Conservation (phyloP, 2,888 invertebrate species). For the Trachelus tabidus region DNA sequence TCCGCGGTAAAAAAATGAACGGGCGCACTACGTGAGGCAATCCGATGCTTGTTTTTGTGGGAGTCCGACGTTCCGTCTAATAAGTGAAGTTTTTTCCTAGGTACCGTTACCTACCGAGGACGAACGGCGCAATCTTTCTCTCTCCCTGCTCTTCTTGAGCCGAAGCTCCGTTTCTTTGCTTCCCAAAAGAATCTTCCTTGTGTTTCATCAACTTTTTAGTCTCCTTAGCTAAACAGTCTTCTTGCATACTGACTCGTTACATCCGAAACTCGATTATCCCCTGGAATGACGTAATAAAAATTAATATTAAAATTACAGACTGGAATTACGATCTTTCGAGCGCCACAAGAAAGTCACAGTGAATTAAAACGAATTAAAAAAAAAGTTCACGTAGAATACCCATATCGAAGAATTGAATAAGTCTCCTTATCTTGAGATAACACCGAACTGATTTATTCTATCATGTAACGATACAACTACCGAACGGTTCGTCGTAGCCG, state of each 20-base stretch:
- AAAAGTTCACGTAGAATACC: not conserved
- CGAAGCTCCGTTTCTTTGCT: not conserved
- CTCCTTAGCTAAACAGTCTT: not conserved
- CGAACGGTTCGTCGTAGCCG: not conserved
- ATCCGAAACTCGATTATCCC: too few relatives aligned
- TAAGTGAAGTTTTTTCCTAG: conserved; percentile 39
- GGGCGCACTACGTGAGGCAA: conserved; percentile 43
- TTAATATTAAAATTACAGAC: not conserved
- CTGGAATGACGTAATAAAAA: not conserved
- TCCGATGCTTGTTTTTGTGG: conserved; percentile 45
- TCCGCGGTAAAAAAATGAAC: conserved; percentile 13
- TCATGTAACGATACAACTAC: not conserved
- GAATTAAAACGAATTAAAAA: not conserved
- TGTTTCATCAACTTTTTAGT: not conserved
- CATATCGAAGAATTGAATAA: not conserved
- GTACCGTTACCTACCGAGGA: conserved; percentile 2
- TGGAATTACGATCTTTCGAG: not conserved
- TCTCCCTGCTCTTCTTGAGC: not conserved
- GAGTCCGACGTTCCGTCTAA: conserved; percentile 45
- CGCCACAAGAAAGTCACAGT: not conserved
- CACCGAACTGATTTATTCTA: not conserved
- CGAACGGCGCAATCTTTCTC: not conserved
- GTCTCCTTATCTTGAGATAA: not conserved
- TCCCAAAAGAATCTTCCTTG: not conserved
- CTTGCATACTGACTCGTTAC: too few relatives aligned